Percentiles rank a stretch among this genome's conserved stretches.
These are phyloP conservation scores for Alosa alosa DNA, from an alignment of 2,113 vertebrate species.

Conservation along the genomic window DNA sequence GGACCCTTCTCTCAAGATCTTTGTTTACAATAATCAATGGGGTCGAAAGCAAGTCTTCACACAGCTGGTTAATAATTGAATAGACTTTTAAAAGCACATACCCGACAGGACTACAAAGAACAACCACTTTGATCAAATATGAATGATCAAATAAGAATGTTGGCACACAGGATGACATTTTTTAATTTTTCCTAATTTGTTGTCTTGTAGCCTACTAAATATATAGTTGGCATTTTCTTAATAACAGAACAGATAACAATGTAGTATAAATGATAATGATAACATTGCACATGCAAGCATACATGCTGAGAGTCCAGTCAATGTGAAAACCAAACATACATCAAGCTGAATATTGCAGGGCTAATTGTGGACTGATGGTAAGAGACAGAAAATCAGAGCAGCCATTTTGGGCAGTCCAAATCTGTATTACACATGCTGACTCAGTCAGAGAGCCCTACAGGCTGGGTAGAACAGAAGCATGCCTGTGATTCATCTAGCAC, in stretches of 20 bases:
- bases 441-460: not conserved
- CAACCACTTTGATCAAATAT: no score
- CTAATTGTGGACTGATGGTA: not conserved
- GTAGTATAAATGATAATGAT: not conserved
- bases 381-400: not conserved
- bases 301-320: not conserved
- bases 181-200: no score
- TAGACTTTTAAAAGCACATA: not conserved
- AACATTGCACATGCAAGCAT: not conserved
- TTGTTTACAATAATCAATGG: not conserved
- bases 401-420: slow-evolving; percentile 6
- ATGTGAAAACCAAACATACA: not conserved
- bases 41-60: not conserved
- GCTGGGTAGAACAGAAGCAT: not conserved
- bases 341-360: not conserved
- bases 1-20: not conserved
- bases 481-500: not conserved
- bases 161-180: no score
- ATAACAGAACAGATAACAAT: not conserved
- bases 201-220: no score
- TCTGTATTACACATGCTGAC: slow-evolving; percentile 11
- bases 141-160: no score
- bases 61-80: not conserved
- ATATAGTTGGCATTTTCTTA: no score
- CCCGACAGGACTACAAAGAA: no score